Conservation (phyloP, 1,140 invertebrate genomes). For the Melipona quadrifasciata region DNA sequence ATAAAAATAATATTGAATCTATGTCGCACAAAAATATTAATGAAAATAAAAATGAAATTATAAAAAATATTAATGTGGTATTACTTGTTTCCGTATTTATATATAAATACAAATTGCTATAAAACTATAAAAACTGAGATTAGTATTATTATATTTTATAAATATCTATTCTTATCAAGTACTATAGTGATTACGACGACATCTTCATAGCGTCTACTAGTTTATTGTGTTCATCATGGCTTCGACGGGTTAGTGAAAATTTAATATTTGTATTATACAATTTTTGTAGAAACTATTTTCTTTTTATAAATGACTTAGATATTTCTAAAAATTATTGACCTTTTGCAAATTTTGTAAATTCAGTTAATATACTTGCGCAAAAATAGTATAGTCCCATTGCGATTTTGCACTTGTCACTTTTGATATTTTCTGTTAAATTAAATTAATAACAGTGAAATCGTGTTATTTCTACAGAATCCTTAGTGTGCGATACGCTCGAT, state of each 20-base stretch:
- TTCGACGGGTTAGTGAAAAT: slow-evolving; percentile 74
- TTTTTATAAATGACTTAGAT: neutral
- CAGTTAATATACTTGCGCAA: neutral
- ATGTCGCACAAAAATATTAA: neutral
- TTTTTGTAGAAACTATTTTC: neutral
- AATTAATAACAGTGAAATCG: neutral
- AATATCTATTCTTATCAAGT: slow-evolving; percentile 1
- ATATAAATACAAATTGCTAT: no score
- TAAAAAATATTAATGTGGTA: neutral
- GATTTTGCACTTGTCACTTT: slow-evolving; percentile 13
- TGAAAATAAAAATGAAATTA: neutral
- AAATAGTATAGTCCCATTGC: slow-evolving; percentile 4
- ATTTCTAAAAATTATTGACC: neutral
- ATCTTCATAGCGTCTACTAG: slow-evolving; percentile 63
- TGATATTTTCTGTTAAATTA: slow-evolving; percentile 20
- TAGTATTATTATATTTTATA: neutral
- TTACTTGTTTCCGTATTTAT: neutral
- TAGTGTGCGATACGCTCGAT: slow-evolving; percentile 81
- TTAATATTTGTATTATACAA: slow-evolving; percentile 50
- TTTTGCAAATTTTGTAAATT: neutral
- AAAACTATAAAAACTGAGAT: neutral
- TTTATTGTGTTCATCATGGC: slow-evolving; percentile 78
- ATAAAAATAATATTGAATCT: neutral
- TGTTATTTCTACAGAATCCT: slow-evolving; percentile 64
- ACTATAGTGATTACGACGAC: slow-evolving; percentile 59